A percentile compares a stretch with the other conserved stretches of the same genome.
phyloP scores from a whole-genome alignment of 2,888 invertebrate genomes.

The Tridacna crocea region DNA sequence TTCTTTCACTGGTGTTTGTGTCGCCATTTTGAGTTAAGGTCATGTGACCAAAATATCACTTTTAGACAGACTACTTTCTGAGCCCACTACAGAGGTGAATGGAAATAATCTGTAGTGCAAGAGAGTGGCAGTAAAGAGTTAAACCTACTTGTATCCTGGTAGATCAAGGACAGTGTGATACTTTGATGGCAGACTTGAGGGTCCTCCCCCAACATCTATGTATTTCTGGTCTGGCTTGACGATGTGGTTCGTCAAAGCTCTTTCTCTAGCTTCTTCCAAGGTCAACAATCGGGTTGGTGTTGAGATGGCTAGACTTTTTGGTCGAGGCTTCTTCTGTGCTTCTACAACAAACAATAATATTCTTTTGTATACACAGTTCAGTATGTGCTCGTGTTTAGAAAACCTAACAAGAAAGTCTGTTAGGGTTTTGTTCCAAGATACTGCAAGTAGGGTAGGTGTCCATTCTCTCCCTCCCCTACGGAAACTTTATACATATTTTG shows the following conservation, averaged over 20 bases:
- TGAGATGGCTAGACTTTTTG: slow-evolving; percentile 95
- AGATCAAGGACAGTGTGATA: slow-evolving; percentile 97
- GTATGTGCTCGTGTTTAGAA: not conserved
- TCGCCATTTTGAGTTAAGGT: too few relatives aligned
- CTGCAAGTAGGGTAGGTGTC: not conserved
- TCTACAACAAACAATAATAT: slow-evolving; percentile 54
- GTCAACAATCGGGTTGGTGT: slow-evolving; percentile 95
- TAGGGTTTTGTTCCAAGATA: not conserved
- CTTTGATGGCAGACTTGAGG: slow-evolving; percentile 90
- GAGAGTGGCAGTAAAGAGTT: too few relatives aligned
- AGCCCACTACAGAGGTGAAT: too few relatives aligned
- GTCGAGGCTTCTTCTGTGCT: slow-evolving; percentile 86
- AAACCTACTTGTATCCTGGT: slow-evolving; percentile 86
- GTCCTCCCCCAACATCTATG: slow-evolving; percentile 87
- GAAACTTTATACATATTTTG: too few relatives aligned
- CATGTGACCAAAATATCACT: too few relatives aligned
- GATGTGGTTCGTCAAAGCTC: slow-evolving; percentile 85
- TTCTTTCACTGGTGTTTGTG: too few relatives aligned
- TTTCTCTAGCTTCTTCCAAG: slow-evolving; percentile 92
- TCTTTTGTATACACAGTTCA: not conserved
- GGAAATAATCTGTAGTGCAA: too few relatives aligned
- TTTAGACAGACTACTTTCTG: too few relatives aligned
- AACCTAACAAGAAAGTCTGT: not conserved
- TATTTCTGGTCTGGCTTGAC: slow-evolving; percentile 77
- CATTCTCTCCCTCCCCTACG: too few relatives aligned